Conservation (phyloP, 1,140 invertebrate species). For the Rhagoletis zephyria region DNA sequence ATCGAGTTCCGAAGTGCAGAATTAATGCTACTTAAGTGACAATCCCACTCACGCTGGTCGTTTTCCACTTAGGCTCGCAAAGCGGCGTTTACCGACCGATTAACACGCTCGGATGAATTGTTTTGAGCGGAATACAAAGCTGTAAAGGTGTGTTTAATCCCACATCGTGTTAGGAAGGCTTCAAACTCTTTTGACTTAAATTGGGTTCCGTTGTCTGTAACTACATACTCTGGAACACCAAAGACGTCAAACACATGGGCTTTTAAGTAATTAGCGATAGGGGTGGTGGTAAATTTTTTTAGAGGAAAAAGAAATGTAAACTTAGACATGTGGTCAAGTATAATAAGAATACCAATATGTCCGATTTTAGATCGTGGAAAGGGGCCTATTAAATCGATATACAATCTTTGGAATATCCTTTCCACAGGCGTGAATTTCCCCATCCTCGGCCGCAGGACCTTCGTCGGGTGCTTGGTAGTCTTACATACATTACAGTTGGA, state of each 20-base stretch:
- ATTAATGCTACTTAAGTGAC: no score
- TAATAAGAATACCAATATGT: constrained; percentile 28
- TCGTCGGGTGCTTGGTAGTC: neutral
- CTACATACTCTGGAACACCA: constrained; percentile 39
- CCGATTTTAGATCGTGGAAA: constrained; percentile 32
- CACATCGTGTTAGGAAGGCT: neutral
- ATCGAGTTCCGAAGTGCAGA: no score
- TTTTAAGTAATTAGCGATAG: constrained; percentile 38
- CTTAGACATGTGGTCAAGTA: constrained; percentile 45
- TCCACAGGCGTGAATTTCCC: neutral
- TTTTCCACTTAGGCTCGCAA: no score
- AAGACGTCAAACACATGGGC: constrained; percentile 24
- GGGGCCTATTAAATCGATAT: constrained; percentile 33
- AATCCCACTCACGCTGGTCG: no score
- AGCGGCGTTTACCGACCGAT: neutral
- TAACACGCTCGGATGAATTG: neutral
- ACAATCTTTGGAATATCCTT: constrained; percentile 17
- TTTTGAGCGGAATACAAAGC: neutral
- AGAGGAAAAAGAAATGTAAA: constrained; percentile 32
- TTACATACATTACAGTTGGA: neutral
- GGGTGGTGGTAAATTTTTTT: neutral
- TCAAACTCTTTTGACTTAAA: constrained; percentile 28
- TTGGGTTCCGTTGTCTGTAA: constrained; percentile 30
- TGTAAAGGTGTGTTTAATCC: neutral
- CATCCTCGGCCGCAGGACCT: neutral